Evolutionary conservation across 1,140 invertebrate genomes (phyloP).

Genomic region (Camponotus floridanus): DNA sequence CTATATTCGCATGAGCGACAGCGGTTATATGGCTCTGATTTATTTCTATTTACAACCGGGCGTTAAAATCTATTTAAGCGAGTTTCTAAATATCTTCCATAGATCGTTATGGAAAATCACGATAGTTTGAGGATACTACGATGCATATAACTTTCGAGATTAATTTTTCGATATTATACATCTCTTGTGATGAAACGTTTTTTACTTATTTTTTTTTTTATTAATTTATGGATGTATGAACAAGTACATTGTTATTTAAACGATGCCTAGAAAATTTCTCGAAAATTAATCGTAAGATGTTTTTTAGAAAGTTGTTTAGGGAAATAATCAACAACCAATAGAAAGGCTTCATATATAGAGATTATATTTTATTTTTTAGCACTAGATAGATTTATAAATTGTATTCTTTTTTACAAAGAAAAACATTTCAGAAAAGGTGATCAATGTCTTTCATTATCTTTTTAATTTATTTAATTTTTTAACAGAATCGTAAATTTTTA

Average conservation of each 20-base stretch:
- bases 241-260: not conserved
- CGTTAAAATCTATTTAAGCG: not conserved
- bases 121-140: not conserved
- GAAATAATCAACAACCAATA: not conserved
- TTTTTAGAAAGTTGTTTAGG: not conserved
- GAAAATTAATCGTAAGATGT: not conserved
- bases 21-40: constrained; percentile 26
- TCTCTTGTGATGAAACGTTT: no score
- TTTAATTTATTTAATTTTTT: not conserved
- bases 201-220: no score
- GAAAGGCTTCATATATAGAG: not conserved
- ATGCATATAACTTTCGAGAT: not conserved
- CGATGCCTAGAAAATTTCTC: not conserved
- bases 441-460: not conserved
- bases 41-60: not conserved
- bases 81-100: constrained; percentile 44
- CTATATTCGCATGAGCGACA: constrained; percentile 21
- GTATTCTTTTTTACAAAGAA: not conserved
- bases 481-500: no score
- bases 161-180: not conserved
- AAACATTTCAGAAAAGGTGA: not conserved
- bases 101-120: not conserved
- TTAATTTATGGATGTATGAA: no score
- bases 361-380: not conserved
- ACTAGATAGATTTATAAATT: not conserved